Base-by-base conservation (phyloP, 2,888 invertebrate genomes). In the Drosophila austrosaltans region DNA sequence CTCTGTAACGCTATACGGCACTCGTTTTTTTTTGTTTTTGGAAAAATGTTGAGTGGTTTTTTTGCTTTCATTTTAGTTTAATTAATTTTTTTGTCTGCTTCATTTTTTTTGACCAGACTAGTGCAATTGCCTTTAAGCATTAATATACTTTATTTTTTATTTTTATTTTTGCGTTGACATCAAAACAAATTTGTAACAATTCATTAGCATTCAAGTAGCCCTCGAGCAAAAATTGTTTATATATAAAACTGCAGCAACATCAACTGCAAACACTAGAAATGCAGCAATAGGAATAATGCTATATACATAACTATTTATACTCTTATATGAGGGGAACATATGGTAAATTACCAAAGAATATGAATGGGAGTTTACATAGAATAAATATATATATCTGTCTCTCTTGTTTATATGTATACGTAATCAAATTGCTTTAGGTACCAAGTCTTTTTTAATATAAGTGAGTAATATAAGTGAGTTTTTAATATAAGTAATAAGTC, bases 121-220 rank as follows among this genome's bases (percentile, higher is more conserved):
- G 25, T 30, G 25, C 66, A 69, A 59, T 40, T 60, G 65, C 57
- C 71, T 70, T 68, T 40, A 65, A 62, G 58, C 59, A 66, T 44
- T 44, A 42, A 48, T 16, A 32, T 53, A 25, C 10, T 32, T 36
- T 22, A 8, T 56, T 28, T 56, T 28, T 54, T 42, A 53, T 54
- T 66, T 61, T 71, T 70, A 58, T 64, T 64, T 66, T 71, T 22
- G n/a, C 57, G 42, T 61, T 58, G 72, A 76, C 76, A 78, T 68
- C 62, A 48, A 75, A 77, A 83, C 83, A 81, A 81, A 85, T 85
- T 83, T 81, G 77, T 79, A 79, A 72, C 83, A 79, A 88, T 85
- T 85, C 85, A 88, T 85, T 85, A 83, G 76, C 77, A 85, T 85
- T 79, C 83, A 84, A 78, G 81, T 61, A 77, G 71, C 62, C 53